phyloP scores from a whole-genome alignment of 2,797 vertebrate genomes.

The Dallia pectoralis region DNA sequence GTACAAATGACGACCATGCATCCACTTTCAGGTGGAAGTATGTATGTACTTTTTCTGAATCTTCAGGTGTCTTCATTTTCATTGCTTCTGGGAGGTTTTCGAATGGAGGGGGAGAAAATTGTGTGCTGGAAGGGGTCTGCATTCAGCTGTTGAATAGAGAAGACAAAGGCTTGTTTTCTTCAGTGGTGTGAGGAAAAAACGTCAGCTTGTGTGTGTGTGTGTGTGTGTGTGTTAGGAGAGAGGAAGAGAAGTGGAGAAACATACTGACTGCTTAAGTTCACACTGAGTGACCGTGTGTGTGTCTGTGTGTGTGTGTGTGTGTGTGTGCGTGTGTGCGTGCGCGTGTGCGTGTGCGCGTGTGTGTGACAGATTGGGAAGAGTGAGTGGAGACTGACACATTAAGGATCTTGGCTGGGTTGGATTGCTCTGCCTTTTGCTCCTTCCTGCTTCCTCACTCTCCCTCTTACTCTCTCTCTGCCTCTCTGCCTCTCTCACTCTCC shows the following conservation, averaged over 20 bases:
- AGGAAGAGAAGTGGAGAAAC: too few species aligned
- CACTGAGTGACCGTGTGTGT: too few species aligned
- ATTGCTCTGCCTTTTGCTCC: not conserved
- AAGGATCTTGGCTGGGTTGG: not conserved
- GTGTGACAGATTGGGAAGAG: not conserved
- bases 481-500: conserved; percentile 55
- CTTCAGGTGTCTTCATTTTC: not conserved
- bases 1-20: too few species aligned
- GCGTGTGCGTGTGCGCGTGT: too few species aligned
- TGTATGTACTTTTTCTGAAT: not conserved
- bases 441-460: too few species aligned
- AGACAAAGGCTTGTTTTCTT: not conserved
- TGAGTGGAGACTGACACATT: not conserved
- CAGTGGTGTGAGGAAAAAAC: not conserved
- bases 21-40: too few species aligned
- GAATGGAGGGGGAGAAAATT: not conserved
- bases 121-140: not conserved
- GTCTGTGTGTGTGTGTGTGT: too few species aligned
- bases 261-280: not conserved
- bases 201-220: not conserved
- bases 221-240: not conserved
- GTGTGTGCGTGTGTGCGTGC: too few species aligned
- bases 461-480: conserved; percentile 57
- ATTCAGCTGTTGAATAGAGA: not conserved
- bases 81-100: too few species aligned